These are phyloP conservation scores for Trisateles emortualis DNA, from an alignment of 2,888 invertebrate genomes.

Conservation along the genomic window DNA sequence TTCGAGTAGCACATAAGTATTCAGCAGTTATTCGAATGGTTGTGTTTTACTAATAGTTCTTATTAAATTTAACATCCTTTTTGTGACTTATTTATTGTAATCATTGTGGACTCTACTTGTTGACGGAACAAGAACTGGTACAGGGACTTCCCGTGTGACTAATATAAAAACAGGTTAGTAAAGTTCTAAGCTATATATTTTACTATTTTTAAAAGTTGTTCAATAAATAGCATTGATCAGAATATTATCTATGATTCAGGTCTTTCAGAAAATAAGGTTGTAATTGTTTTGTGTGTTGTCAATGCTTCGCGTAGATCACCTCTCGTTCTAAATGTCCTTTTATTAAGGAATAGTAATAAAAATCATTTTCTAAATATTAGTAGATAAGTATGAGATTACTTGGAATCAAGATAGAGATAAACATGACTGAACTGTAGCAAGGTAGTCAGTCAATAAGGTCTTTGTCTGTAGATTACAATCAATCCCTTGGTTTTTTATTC, in stretches of 20 bases:
- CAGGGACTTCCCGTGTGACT: conserved; percentile 30
- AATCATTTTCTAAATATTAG: no score
- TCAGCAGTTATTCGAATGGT: conserved; percentile 13
- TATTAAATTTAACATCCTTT: conserved; percentile 2
- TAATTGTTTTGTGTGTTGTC: no score
- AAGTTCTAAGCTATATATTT: not conserved
- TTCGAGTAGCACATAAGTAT: conserved; percentile 25
- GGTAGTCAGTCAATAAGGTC: not conserved
- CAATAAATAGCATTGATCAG: no score
- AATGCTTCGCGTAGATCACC: no score
- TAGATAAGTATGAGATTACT: no score
- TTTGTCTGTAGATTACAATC: not conserved
- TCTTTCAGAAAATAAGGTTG: no score
- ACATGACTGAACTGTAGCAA: not conserved
- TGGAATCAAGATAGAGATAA: not conserved
- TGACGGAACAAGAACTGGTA: conserved; percentile 13
- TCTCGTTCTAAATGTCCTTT: no score
- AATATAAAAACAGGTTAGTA: conserved; percentile 9
- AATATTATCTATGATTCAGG: no score
- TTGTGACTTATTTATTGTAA: not conserved
- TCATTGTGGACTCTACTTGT: not conserved
- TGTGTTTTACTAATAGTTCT: conserved; percentile 12
- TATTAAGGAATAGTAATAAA: no score
- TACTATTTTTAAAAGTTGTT: no score
- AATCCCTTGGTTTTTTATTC: no score